Evolutionary conservation across 2,888 invertebrate genomes (phyloP).

Genomic region (Sinelater perroti): DNA sequence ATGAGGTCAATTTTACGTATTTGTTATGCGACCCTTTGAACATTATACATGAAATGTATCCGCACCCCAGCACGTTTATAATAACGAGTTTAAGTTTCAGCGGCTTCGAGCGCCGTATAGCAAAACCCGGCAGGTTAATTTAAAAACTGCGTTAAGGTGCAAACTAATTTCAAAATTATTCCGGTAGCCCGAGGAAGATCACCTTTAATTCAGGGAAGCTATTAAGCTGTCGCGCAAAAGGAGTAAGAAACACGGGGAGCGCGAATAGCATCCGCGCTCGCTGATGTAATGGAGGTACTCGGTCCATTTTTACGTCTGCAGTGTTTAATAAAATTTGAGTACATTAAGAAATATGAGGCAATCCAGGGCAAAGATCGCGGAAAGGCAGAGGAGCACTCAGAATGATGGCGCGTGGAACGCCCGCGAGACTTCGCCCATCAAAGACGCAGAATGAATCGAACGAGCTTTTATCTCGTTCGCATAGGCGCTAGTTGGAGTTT

Average conservation of each 20-base stretch:
- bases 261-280: neutral
- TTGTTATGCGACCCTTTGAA: too few relatives aligned
- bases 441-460: slow-evolving; percentile 33
- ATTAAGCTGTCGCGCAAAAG: neutral
- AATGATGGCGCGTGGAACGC: slow-evolving; percentile 24
- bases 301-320: slow-evolving; percentile 11
- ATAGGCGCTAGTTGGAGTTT: slow-evolving; percentile 35
- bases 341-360: slow-evolving; percentile 11
- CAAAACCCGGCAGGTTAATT: too few relatives aligned
- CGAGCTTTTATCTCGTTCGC: slow-evolving; percentile 36
- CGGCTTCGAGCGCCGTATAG: too few relatives aligned
- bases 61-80: too few relatives aligned
- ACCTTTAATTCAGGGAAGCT: neutral
- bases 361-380: slow-evolving; percentile 13
- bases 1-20: too few relatives aligned
- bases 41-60: too few relatives aligned
- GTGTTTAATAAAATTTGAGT: slow-evolving; percentile 12
- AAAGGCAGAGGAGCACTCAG: slow-evolving; percentile 24
- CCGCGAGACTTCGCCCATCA: slow-evolving; percentile 25
- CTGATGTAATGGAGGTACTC: slow-evolving; percentile 7
- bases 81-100: too few relatives aligned
- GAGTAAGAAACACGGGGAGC: neutral
- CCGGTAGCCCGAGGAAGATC: too few relatives aligned
- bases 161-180: too few relatives aligned
- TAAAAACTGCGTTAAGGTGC: too few relatives aligned